A percentile compares a stretch with the other conserved stretches of the same genome.
Evolutionary conservation across 2,888 invertebrate species (phyloP).

Genomic region (Callinectes sapidus): DNA sequence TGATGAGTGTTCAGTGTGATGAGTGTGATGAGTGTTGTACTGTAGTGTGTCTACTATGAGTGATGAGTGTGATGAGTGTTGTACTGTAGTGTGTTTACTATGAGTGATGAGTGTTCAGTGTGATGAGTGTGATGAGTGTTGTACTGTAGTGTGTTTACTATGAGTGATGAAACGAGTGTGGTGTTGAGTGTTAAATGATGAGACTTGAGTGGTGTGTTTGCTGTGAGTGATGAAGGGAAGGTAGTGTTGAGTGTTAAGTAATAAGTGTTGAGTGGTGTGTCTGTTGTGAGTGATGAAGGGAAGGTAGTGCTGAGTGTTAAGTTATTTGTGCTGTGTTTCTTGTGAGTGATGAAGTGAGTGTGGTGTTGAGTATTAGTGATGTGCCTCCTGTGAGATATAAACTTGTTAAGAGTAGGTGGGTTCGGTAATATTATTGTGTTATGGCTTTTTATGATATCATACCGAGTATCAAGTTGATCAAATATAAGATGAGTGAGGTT

Average conservation of each 20-base stretch:
- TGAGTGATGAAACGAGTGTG: neutral
- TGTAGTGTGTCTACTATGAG: neutral
- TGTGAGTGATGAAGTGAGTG: neutral
- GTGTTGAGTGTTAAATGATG: neutral
- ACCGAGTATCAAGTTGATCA: too few species aligned
- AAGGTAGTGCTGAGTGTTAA: neutral
- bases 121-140: too few species aligned
- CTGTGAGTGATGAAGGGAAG: neutral
- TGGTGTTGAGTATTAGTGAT: neutral
- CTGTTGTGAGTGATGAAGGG: neutral
- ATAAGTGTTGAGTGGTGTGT: too few species aligned
- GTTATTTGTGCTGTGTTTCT: neutral
- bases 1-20: neutral
- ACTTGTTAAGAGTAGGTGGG: too few species aligned
- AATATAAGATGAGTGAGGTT: neutral
- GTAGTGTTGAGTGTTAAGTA: neutral
- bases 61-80: too few species aligned
- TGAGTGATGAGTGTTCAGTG: too few species aligned
- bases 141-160: too few species aligned
- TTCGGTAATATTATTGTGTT: too few species aligned
- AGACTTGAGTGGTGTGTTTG: too few species aligned
- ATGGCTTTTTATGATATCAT: too few species aligned
- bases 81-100: too few species aligned
- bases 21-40: neutral
- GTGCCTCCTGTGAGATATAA: neutral